These are phyloP conservation scores for Diachasma alloeum DNA, from an alignment of 1,140 invertebrate species.

Conservation along the genomic window DNA sequence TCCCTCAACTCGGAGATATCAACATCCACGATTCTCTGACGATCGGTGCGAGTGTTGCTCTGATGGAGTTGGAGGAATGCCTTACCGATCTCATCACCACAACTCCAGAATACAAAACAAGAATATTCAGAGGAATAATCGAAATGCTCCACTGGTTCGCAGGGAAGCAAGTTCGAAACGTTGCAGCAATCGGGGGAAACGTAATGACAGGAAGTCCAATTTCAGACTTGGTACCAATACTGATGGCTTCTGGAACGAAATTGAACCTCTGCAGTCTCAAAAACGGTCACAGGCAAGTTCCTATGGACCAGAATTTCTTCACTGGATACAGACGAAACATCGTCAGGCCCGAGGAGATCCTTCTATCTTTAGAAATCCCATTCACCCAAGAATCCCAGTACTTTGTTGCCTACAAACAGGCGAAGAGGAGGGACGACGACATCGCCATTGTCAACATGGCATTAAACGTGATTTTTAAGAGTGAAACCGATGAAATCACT, in stretches of 20 bases:
- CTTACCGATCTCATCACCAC: slow-evolving; percentile 69
- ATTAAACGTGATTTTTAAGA: slow-evolving; percentile 73
- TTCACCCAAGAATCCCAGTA: slow-evolving; percentile 75
- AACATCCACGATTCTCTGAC: slow-evolving; percentile 69
- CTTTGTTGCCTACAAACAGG: slow-evolving; percentile 91
- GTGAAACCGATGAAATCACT: slow-evolving; percentile 68
- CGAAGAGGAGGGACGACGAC: slow-evolving; percentile 90
- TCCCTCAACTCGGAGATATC: slow-evolving; percentile 75
- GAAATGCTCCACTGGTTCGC: slow-evolving; percentile 95
- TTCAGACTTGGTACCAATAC: slow-evolving; percentile 93
- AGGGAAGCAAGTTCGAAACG: slow-evolving; percentile 91
- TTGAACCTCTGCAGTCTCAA: slow-evolving; percentile 60
- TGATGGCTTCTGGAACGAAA: slow-evolving; percentile 77
- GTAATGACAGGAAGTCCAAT: slow-evolving; percentile 97
- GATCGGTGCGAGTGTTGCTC: slow-evolving; percentile 84
- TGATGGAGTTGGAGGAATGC: slow-evolving; percentile 75
- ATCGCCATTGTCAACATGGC: slow-evolving; percentile 94
- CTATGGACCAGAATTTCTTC: slow-evolving; percentile 88
- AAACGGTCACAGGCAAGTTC: slow-evolving; percentile 70
- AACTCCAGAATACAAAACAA: slow-evolving; percentile 71
- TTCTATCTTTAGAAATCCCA: slow-evolving; percentile 78
- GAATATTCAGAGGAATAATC: slow-evolving; percentile 77
- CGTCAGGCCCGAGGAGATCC: slow-evolving; percentile 79
- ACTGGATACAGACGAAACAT: slow-evolving; percentile 85
- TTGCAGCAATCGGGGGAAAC: slow-evolving; percentile 86